A percentile compares a stretch with the other conserved stretches of the same genome.
Conservation (phyloP, 2,113 vertebrate species). For the Arizona elegans region DNA sequence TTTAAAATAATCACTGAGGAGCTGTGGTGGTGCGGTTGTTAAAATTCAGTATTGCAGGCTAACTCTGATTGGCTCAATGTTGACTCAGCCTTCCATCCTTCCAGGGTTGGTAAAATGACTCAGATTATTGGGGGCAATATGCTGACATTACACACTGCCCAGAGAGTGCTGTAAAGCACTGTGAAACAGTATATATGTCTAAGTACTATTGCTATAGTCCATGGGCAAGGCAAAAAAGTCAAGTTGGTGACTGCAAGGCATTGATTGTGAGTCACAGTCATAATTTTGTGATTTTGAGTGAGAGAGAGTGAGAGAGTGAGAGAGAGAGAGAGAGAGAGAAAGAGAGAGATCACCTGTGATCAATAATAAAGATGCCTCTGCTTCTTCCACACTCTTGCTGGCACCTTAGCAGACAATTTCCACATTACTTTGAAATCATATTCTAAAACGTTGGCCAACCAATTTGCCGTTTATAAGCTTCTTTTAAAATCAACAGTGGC, state of each 20-base stretch:
- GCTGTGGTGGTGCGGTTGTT: not conserved
- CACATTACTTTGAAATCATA: not conserved
- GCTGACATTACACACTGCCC: not conserved
- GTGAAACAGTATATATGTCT: not conserved
- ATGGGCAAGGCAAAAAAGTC: not conserved
- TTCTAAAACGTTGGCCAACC: not conserved
- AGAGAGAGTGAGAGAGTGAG: too few species aligned
- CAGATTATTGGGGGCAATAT: not conserved
- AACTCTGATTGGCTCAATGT: not conserved
- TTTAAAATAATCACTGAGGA: not conserved
- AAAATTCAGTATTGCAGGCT: not conserved
- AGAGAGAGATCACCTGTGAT: not conserved
- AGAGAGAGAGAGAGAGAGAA: too few species aligned
- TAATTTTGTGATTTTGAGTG: not conserved
- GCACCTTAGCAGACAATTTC: not conserved
- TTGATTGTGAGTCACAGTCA: not conserved
- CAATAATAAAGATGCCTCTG: not conserved
- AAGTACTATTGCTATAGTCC: not conserved
- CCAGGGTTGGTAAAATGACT: not conserved
- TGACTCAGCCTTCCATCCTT: not conserved
- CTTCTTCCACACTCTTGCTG: not conserved
- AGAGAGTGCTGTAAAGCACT: not conserved
- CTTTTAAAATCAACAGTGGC: conserved; percentile 25
- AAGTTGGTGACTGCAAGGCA: not conserved
- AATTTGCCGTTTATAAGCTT: not conserved